These are phyloP conservation scores for Characodon lateralis DNA, from an alignment of 2,797 vertebrate species.

Conservation along the genomic window DNA sequence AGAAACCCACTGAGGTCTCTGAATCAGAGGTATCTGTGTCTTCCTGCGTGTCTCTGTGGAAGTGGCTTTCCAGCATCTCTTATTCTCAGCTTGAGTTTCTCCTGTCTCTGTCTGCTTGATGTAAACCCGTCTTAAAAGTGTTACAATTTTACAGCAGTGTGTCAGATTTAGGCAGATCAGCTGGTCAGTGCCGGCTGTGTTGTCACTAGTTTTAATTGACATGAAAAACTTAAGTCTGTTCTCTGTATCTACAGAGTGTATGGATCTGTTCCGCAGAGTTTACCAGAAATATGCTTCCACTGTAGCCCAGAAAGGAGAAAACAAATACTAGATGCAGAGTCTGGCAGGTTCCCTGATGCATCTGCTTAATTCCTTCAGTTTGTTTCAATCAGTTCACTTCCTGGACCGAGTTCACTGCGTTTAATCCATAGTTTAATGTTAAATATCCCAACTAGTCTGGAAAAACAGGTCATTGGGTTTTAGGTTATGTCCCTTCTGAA, in stretches of 20 bases:
- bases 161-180: not conserved
- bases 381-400: not conserved
- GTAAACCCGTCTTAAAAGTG: not conserved
- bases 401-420: not conserved
- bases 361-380: not conserved
- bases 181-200: not conserved
- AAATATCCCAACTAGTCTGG: not conserved
- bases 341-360: not conserved
- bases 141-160: not conserved
- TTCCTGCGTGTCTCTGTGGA: not conserved
- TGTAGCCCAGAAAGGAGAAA: not conserved
- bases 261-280: not conserved
- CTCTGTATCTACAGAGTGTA: not conserved
- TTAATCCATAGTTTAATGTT: not conserved
- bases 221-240: not conserved
- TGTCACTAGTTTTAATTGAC: not conserved
- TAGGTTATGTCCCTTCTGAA: no score
- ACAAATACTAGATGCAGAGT: not conserved
- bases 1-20: slow-evolving; percentile 88
- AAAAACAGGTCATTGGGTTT: not conserved
- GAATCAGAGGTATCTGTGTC: slow-evolving; percentile 88
- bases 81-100: not conserved
- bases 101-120: not conserved
- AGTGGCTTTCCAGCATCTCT: not conserved
- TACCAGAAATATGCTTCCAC: not conserved